phyloP scores from a whole-genome alignment of 2,113 vertebrate species.

The Ciconia maguari region DNA sequence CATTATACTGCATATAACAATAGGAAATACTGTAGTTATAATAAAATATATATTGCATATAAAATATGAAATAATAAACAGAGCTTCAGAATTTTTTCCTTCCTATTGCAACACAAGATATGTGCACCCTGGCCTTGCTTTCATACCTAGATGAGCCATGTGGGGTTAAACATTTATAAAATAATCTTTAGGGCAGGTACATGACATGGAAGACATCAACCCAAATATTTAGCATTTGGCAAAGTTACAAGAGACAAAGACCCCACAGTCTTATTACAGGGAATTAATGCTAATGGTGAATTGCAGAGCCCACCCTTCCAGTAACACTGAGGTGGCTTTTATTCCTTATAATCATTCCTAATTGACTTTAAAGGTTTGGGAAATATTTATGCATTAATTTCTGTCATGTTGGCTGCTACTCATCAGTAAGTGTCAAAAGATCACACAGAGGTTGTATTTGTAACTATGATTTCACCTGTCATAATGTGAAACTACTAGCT shows the following conservation, averaged over 20 bases:
- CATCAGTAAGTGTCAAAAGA: not conserved
- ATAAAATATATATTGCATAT: not conserved
- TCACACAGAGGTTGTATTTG: not conserved
- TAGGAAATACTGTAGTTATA: not conserved
- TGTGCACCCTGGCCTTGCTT: not conserved
- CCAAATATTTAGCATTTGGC: not conserved
- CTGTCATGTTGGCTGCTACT: not conserved
- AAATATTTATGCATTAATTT: not conserved
- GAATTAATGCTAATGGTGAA: not conserved
- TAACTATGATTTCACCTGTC: not conserved
- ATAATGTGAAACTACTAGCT: not conserved
- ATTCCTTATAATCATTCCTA: not conserved
- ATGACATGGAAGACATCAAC: not conserved
- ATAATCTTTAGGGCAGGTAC: not conserved
- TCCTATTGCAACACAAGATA: not conserved
- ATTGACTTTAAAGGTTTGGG: slow-evolving; percentile 4
- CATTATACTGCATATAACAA: not conserved
- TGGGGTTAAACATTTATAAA: not conserved
- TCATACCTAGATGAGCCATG: not conserved
- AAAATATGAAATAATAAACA: not conserved
- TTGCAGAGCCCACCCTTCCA: not conserved
- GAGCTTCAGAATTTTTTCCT: not conserved
- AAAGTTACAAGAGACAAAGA: not conserved
- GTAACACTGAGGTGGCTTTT: not conserved
- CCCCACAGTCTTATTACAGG: not conserved